These are phyloP conservation scores for Oenanthe melanoleuca DNA, from an alignment of 2,113 vertebrate genomes.

Conservation along the genomic window DNA sequence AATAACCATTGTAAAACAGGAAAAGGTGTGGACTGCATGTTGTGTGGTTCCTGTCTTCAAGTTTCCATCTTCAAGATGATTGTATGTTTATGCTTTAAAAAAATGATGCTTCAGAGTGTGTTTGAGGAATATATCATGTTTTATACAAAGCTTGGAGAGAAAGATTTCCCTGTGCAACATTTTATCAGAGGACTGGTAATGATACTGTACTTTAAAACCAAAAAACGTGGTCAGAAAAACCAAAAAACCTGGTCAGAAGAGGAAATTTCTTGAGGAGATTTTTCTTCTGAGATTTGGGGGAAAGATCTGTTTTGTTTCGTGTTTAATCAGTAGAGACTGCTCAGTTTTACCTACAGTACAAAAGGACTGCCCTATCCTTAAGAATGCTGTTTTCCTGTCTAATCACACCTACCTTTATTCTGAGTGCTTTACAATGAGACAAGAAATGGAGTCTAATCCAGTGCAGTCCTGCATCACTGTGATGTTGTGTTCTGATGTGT, in stretches of 20 bases:
- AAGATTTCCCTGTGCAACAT: background rate
- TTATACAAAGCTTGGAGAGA: background rate
- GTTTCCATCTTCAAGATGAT: background rate
- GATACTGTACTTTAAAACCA: background rate
- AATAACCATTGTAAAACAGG: background rate
- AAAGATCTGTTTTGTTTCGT: background rate
- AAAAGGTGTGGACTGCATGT: background rate
- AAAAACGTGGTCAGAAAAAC: background rate
- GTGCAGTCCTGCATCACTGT: background rate
- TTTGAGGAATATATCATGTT: background rate
- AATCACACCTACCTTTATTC: background rate
- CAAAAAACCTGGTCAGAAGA: background rate
- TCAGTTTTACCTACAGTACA: background rate
- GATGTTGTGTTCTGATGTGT: background rate
- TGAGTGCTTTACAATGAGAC: background rate
- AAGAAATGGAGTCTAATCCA: background rate
- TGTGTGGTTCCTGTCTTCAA: background rate
- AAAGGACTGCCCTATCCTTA: background rate
- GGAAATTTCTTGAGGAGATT: background rate
- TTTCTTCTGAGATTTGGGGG: background rate
- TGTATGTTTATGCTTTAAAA: background rate
- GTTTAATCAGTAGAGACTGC: background rate
- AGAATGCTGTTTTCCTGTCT: background rate
- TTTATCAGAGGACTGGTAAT: background rate
- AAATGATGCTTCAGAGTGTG: fast-evolving